Base-by-base conservation (phyloP, 2,888 invertebrate species). In the Aradus depressus region DNA sequence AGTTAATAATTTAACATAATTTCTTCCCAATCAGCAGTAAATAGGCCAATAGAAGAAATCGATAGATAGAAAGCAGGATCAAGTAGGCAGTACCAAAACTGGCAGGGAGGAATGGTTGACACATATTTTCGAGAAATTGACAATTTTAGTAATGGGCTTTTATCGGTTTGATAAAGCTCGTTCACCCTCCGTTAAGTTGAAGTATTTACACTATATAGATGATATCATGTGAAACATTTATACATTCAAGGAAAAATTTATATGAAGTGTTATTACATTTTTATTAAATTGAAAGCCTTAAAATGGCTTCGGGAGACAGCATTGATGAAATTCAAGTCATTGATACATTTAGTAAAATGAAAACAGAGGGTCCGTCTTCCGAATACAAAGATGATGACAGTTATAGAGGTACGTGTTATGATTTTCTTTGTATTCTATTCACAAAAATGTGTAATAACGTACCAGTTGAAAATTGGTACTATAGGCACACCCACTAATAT, bases 271-370 rank as follows among this genome's bases (percentile, higher is more conserved):
- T 18, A 41, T 49, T 41, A 41, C 16, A 22, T 23, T 39, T 49
- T 41, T 28, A 21, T 28, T 23, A 23, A 41, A 28, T 31, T 25
- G 18, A 39, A 44, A 44, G 44, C 41, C 44, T 22, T 39, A 73
- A 75, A 72, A 86, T 86, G 86, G 86, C 85, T 77, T 84, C 85
- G 71, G 84, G 84, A 68, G 84, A 84, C 72, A 80, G 72, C 66
- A 74, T 80, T 67, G 84, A 84, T 73, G 79, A 79, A 68, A 84
- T 86, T 67, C 84, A 85, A 75, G 70, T 75, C 61, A 75, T 81
- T 71, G 84, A 83, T 70, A 75, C 76, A 67, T 76, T 77, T 65
- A 72, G 74, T 62, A 69, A 71, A 57, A 74, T 72, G 68, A 80
- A 77, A 64, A 74, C 77, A 64, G 75, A 71, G 56, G 74, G 72